Evolutionary conservation across 23 tunicate species (phyloP).

Genomic region (Diplosoma virens): DNA sequence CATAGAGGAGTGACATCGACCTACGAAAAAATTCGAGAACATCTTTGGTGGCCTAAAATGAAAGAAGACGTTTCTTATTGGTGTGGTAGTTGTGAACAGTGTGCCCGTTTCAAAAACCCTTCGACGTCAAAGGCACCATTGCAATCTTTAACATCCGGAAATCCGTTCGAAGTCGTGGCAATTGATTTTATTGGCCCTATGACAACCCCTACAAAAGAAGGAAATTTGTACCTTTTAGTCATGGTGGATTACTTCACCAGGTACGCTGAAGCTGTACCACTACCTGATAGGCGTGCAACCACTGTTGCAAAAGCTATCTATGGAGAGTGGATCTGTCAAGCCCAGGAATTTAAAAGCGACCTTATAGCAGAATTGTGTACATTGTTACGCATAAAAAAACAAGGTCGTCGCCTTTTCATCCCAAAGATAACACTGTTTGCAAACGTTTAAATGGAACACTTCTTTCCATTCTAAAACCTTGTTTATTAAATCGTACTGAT

Average conservation of each 20-base stretch:
- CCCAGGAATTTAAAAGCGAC: conserved; percentile 6
- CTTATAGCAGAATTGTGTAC: not conserved
- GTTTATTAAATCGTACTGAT: not conserved
- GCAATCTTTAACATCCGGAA: not conserved
- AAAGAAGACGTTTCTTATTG: conserved; percentile 5
- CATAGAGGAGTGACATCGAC: not conserved
- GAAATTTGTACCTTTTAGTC: not conserved
- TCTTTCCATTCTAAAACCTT: conserved; percentile 1
- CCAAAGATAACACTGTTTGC: not conserved
- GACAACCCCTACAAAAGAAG: not conserved
- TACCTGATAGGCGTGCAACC: not conserved
- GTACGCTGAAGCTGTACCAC: not conserved
- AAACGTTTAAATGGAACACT: not conserved
- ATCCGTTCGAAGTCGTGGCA: not conserved
- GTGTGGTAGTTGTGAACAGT: not conserved
- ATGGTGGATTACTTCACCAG: conserved; percentile 1
- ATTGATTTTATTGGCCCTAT: conserved; percentile 5
- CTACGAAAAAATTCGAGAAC: not conserved
- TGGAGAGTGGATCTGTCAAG: not conserved
- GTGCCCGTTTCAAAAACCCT: not conserved
- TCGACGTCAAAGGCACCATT: not conserved
- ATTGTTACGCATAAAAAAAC: not conserved
- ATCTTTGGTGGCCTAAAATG: conserved; percentile 12
- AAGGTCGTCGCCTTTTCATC: conserved; percentile 7
- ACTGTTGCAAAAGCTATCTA: conserved; percentile 3